Evolutionary conservation across 2,797 vertebrate species (phyloP).

Genomic region (Acrossocheilus wenchowensis): DNA sequence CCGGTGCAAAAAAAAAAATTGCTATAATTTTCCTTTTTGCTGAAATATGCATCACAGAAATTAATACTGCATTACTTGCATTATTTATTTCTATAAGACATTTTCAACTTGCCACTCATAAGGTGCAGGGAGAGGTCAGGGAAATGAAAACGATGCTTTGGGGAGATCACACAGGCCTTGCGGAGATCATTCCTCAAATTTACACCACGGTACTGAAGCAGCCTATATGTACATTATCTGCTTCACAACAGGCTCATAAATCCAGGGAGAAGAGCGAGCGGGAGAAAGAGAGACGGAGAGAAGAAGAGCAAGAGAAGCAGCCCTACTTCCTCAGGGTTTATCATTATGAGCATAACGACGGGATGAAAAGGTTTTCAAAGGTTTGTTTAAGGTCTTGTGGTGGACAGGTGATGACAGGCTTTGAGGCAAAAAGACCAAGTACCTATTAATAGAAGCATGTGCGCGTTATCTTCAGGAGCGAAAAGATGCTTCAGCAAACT

Average conservation of each 20-base stretch:
- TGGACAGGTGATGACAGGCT: constrained; percentile 30
- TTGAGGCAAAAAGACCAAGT: constrained; percentile 42
- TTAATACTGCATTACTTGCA: constrained; percentile 28
- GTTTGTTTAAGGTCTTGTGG: constrained; percentile 63
- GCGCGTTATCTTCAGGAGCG: constrained; percentile 72
- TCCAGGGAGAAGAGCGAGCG: constrained; percentile 57
- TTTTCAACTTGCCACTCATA: constrained; percentile 14
- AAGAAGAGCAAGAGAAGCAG: constrained; percentile 21
- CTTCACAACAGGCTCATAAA: constrained; percentile 63
- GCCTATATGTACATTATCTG: constrained; percentile 65
- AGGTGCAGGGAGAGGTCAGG: constrained; percentile 39
- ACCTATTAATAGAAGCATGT: constrained; percentile 70
- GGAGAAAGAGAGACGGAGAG: background rate
- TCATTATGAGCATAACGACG: constrained; percentile 70
- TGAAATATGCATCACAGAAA: constrained; percentile 6
- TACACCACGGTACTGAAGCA: constrained; percentile 66
- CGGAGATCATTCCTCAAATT: constrained; percentile 61
- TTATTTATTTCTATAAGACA: background rate
- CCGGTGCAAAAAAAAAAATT: background rate
- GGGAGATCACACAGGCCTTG: constrained; percentile 52
- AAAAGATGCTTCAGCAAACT: constrained; percentile 72
- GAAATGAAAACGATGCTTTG: constrained; percentile 52
- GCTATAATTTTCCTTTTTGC: background rate
- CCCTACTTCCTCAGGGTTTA: constrained; percentile 64
- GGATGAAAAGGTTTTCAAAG: constrained; percentile 71